These are phyloP conservation scores for Drosophila longiperda DNA, from an alignment of 2,888 invertebrate species.

Conservation along the genomic window DNA sequence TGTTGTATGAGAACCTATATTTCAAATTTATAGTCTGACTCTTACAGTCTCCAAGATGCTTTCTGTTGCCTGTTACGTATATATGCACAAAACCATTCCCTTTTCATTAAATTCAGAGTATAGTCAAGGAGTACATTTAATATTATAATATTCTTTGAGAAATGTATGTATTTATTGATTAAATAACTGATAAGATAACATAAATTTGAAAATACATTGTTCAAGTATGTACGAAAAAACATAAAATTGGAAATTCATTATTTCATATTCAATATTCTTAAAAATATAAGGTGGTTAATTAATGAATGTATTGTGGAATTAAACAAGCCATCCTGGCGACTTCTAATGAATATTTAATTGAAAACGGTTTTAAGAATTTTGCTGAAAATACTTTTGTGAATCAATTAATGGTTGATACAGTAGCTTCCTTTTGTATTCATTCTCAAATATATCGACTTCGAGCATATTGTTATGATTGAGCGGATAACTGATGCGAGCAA, in stretches of 20 bases:
- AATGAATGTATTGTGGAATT: constrained; percentile 4
- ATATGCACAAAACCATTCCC: not conserved
- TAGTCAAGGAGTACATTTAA: not conserved
- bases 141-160: not conserved
- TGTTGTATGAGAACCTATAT: not conserved
- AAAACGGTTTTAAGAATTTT: not conserved
- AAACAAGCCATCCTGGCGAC: not conserved
- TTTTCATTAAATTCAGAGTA: not conserved
- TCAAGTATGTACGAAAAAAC: constrained; percentile 2
- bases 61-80: not conserved
- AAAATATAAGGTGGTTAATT: not conserved
- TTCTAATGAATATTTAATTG: not conserved
- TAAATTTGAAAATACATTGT: constrained; percentile 16
- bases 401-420: constrained; percentile 56
- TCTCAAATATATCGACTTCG: constrained; percentile 57
- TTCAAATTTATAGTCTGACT: not conserved
- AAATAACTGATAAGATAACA: not conserved
- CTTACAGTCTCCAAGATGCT: not conserved
- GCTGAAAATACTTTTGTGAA: constrained; percentile 23
- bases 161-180: constrained; percentile 13
- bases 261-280: constrained; percentile 21
- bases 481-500: constrained; percentile 70
- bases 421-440: constrained; percentile 17
- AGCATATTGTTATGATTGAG: constrained; percentile 24
- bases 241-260: constrained; percentile 36